Evolutionary conservation across 2,113 vertebrate species (phyloP), one percentile per base, ranked within the genome.

Genomic region (Pseudolaguvia tuberculata): DNA sequence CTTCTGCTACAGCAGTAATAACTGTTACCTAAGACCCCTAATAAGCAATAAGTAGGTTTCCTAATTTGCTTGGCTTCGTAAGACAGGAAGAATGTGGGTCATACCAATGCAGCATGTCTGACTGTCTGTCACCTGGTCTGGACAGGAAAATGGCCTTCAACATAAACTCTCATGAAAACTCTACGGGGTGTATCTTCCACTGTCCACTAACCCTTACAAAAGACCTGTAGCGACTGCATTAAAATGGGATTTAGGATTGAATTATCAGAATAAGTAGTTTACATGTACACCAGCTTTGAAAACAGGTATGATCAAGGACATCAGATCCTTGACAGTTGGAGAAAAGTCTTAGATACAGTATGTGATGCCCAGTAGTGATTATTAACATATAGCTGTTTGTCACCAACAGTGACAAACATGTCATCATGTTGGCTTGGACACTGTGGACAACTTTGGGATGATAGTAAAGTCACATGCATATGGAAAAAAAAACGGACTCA

Each of bases 1-100:
- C 42, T 17, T 42, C 17, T 63, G 5, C 12, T 21, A 23, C 35
- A 45, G n/a, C 14, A 47, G 35, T 48, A 17, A 13, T 23, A 23
- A 47, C 14, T 23, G n/a, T 63, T 63, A 12, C 61, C 17, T 48
- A 9, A 50, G 63, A 21, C 20, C 42, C 39, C 48, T 66, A 50
- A 67, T 45, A 18, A 67, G 23, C 9, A 67, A 20, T 67, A 67
- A 66, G 45, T 12, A 67, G 23, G 35, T 67, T 67, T 67, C 45
- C 45, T 20, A 12, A 50, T 50, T 50, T 25, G 18, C 14, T 42
- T 25, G 2, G 15, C 13, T 70, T 55, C 2, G 13, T 42, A n/a
- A 73, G 18, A 23, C 27, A 11, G 14, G 18, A 23, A 52, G 72
- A 51, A 52, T 17, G 45, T 1, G 4, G 45, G 23, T 47, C 29